Percentiles rank a stretch among this genome's conserved stretches.
These are phyloP conservation scores for Lordiphosa stackelbergi DNA, from an alignment of 1,140 invertebrate species.

Conservation along the genomic window DNA sequence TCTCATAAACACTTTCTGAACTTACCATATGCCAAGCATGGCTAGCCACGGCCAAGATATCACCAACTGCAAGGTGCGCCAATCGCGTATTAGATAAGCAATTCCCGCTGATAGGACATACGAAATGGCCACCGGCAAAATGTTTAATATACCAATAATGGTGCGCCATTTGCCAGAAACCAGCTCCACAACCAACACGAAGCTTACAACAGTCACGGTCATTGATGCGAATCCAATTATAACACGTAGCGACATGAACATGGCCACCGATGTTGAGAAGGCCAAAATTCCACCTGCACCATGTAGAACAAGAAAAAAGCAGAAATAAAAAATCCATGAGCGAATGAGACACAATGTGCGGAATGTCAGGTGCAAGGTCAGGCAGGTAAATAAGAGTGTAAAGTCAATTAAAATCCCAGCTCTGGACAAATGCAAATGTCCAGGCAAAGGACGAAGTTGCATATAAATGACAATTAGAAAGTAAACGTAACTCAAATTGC, in stretches of 20 bases:
- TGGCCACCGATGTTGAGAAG: constrained; percentile 81
- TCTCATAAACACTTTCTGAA: not conserved
- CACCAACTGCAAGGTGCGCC: constrained; percentile 85
- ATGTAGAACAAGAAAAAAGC: constrained; percentile 77
- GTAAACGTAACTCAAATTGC: constrained; percentile 45
- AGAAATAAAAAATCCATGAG: constrained; percentile 5
- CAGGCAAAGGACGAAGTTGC: constrained; percentile 24
- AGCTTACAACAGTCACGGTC: constrained; percentile 84
- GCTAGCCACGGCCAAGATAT: constrained; percentile 83
- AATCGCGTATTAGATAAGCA: constrained; percentile 82
- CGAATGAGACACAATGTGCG: not conserved
- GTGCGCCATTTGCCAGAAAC: constrained; percentile 86
- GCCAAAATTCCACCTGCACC: constrained; percentile 80
- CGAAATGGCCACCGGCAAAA: constrained; percentile 83
- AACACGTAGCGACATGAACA: constrained; percentile 82
- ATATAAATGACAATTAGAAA: constrained; percentile 70
- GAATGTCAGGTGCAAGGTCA: constrained; percentile 71
- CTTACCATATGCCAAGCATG: constrained; percentile 82
- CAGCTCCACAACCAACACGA: constrained; percentile 84
- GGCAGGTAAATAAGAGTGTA: constrained; percentile 67
- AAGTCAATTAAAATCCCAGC: constrained; percentile 69
- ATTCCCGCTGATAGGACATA: constrained; percentile 85
- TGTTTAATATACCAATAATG: constrained; percentile 84
- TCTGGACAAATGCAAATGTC: constrained; percentile 52
- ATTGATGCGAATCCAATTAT: constrained; percentile 83